Percentiles rank a stretch among this genome's conserved stretches.
Conservation (phyloP, 2,888 invertebrate species). For the Lomographa bimaculata region DNA sequence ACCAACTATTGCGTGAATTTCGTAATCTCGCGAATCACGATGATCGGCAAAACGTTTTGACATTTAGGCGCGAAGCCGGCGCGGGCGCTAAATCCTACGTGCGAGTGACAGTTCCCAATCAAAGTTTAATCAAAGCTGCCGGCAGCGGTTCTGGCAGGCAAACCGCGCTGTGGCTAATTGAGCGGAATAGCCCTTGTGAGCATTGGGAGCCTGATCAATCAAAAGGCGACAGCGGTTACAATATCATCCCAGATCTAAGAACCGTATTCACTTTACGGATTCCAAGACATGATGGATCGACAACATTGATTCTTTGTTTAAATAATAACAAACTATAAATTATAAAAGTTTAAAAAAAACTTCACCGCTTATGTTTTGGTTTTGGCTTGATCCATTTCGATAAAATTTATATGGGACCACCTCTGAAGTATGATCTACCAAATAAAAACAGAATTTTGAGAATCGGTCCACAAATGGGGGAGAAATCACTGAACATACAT, state of each 20-base stretch:
- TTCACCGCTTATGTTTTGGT: no score
- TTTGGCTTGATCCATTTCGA: no score
- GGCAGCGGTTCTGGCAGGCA: constrained; percentile 56
- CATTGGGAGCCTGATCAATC: constrained; percentile 40
- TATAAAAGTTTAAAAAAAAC: no score
- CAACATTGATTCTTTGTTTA: no score
- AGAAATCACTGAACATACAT: no score
- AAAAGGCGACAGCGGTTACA: constrained; percentile 41
- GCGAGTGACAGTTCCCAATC: constrained; percentile 74
- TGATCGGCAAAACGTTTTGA: constrained; percentile 48
- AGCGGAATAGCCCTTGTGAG: constrained; percentile 60
- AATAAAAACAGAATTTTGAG: no score
- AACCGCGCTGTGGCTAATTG: constrained; percentile 68
- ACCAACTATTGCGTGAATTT: no score
- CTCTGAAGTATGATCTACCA: no score
- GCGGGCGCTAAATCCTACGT: constrained; percentile 50
- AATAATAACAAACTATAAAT: no score
- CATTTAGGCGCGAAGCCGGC: constrained; percentile 48
- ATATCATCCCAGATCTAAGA: constrained; percentile 13
- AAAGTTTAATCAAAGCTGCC: constrained; percentile 78
- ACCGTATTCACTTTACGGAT: not conserved
- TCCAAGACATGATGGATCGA: not conserved
- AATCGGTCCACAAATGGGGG: no score
- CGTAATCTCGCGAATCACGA: no score
- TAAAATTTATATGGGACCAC: no score